Base-by-base conservation (phyloP, 2,888 invertebrate genomes). In the Aquatica leii region DNA sequence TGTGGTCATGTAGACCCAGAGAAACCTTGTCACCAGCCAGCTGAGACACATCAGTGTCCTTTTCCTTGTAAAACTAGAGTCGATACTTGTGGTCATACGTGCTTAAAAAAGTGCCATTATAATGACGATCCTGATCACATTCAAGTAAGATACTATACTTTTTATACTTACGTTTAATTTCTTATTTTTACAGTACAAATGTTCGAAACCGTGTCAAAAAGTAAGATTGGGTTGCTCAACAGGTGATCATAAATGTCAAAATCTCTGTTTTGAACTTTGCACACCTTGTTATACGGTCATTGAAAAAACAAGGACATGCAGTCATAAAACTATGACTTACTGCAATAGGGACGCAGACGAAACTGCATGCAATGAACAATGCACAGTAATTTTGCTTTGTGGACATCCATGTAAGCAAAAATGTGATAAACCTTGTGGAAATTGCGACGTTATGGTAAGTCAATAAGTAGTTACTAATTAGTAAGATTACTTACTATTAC, bases 81-180 rank as follows among this genome's bases (percentile, higher is more conserved):
- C 18, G 78, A 80, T 65, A 75, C 79, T n/a, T 91, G 88, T 76
- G 90, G 90, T 0, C 91, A 92, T 77, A 77, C 81, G 0, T 91
- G 91, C 75, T 68, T 52, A 1, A 76, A 71, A 50, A 74, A 64
- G 0, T 90, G 91, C 73, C 90, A 90, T 74, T 81, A 85, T 20
- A 76, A 74, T 0, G 74, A 84, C 24, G 88, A 88, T 77, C 87
- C 86, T 0, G 82, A 88, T 57, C 90, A 90, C 76, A 73, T 83
- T 49, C 63, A 81, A 66, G 87, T 86, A 14, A n/a, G n/a, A n/a
- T n/a, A n/a, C n/a, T 58, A n/a, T n/a, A n/a, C n/a, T n/a, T n/a
- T n/a, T n/a, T n/a, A n/a, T n/a, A n/a, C n/a, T n/a, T n/a, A n/a
- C n/a, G n/a, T n/a, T n/a, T 65, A 54, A 54, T 55, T 49, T 43